phyloP scores from a whole-genome alignment of 2,797 vertebrate genomes.

The Setipinna tenuifilis region DNA sequence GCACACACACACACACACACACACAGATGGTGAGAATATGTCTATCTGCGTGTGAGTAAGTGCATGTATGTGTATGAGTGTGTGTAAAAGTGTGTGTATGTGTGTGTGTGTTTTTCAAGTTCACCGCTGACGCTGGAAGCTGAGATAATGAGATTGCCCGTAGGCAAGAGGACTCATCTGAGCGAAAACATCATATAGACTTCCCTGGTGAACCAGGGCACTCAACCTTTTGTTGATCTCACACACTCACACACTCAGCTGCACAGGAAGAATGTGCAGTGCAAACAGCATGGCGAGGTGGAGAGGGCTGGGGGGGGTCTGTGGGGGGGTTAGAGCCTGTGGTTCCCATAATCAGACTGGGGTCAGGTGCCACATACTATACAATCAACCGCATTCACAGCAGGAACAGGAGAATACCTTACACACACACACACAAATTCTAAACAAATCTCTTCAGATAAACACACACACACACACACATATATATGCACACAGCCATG shows the following conservation, averaged over 20 bases:
- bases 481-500: neutral
- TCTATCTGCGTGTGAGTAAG: neutral
- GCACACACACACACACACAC: neutral
- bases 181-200: slow-evolving; percentile 75
- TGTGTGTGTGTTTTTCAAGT: slow-evolving; percentile 58
- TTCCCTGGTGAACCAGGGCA: slow-evolving; percentile 69
- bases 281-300: slow-evolving; percentile 18
- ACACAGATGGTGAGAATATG: neutral
- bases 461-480: neutral
- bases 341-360: slow-evolving; percentile 18
- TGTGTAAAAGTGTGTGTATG: neutral
- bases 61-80: neutral
- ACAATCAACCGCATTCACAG: slow-evolving; percentile 12
- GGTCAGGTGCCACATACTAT: slow-evolving; percentile 22
- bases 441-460: too few species aligned
- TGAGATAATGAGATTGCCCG: slow-evolving; percentile 73
- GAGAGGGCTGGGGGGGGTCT: neutral
- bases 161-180: slow-evolving; percentile 71
- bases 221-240: slow-evolving; percentile 68
- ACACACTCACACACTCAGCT: slow-evolving; percentile 32
- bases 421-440: neutral
- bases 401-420: neutral
- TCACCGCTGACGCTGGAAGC: slow-evolving; percentile 64
- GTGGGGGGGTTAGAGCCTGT: neutral
- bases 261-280: neutral